Conservation (phyloP, 2,797 vertebrate species). For the Mormyrops boulengeri region DNA sequence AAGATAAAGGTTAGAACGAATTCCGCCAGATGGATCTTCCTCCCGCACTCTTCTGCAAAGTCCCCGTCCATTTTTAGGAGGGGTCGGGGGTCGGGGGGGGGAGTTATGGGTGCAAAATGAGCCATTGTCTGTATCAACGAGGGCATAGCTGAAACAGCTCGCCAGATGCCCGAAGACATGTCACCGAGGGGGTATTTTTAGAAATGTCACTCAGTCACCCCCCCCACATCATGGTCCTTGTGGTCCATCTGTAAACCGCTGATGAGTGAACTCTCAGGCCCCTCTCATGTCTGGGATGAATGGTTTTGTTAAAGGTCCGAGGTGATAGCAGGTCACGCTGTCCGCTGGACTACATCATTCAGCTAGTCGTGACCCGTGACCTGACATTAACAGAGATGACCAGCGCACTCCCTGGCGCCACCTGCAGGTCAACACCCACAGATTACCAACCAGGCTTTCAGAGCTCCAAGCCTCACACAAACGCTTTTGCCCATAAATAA, state of each 20-base stretch:
- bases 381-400: background rate
- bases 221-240: background rate
- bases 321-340: background rate
- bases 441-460: background rate
- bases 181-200: slow-evolving; percentile 12
- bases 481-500: background rate
- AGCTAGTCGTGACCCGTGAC: background rate
- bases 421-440: background rate
- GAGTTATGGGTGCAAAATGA: slow-evolving; percentile 12
- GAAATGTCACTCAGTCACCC: background rate
- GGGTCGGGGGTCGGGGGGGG: background rate
- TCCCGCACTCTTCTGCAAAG: background rate
- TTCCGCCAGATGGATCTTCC: background rate
- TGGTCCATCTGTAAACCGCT: background rate
- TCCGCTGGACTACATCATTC: background rate
- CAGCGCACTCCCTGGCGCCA: background rate
- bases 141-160: slow-evolving; percentile 24
- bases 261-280: background rate
- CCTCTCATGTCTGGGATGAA: background rate
- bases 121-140: slow-evolving; percentile 30
- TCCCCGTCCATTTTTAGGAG: background rate
- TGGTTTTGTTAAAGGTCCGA: background rate
- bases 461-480: background rate
- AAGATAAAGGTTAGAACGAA: slow-evolving; percentile 14
- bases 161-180: slow-evolving; percentile 25